phyloP scores from a whole-genome alignment of 2,797 vertebrate genomes.

The Ispidina lecontei region DNA sequence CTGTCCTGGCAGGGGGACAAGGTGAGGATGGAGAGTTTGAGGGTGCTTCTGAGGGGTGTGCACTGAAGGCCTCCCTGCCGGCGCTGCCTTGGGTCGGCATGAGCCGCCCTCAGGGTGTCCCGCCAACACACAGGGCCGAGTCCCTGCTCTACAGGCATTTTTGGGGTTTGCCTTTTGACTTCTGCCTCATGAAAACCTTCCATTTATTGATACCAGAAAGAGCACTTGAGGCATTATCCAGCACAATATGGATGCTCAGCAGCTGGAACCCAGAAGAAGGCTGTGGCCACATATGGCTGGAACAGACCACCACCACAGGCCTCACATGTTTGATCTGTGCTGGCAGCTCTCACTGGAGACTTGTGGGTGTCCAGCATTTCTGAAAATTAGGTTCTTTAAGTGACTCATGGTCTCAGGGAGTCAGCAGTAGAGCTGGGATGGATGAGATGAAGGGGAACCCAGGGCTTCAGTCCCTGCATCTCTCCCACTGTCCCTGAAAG shows the following conservation, averaged over 20 bases:
- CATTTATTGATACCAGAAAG: background rate
- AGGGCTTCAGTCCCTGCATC: background rate
- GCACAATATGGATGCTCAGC: background rate
- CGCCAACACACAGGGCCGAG: rapidly evolving
- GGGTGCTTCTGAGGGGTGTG: background rate
- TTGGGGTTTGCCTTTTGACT: background rate
- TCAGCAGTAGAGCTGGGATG: background rate
- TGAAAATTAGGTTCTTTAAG: background rate
- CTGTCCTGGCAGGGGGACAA: background rate
- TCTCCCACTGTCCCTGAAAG: background rate
- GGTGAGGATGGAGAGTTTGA: rapidly evolving
- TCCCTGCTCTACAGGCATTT: background rate
- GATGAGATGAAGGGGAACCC: background rate
- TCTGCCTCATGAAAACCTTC: background rate
- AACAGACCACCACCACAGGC: rapidly evolving
- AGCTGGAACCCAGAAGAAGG: background rate
- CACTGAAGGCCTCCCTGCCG: background rate
- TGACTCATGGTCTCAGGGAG: too few relatives aligned
- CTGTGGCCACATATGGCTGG: rapidly evolving
- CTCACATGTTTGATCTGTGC: rapidly evolving
- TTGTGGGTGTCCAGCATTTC: rapidly evolving
- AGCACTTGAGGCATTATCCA: background rate
- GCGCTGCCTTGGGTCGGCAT: rapidly evolving
- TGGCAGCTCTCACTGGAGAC: background rate
- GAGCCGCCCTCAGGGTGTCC: rapidly evolving